These are phyloP conservation scores for Drosophila albomicans DNA, from an alignment of 1,140 invertebrate genomes.

Conservation along the genomic window DNA sequence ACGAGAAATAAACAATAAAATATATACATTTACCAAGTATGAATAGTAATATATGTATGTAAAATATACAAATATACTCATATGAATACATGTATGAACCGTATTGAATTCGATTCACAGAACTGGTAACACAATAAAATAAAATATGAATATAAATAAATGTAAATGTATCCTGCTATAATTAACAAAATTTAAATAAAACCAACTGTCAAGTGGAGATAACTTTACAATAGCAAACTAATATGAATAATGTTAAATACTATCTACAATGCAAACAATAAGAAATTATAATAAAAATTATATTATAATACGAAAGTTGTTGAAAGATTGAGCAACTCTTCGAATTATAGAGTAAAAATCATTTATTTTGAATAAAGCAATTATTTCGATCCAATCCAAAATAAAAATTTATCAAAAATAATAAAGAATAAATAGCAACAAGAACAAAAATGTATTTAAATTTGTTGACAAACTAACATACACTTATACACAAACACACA, in stretches of 20 bases:
- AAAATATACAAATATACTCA: constrained; percentile 54
- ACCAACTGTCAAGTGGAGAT: constrained; percentile 44
- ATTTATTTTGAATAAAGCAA: constrained; percentile 50
- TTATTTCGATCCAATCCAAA: constrained; percentile 50
- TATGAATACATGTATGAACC: constrained; percentile 48
- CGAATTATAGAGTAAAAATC: constrained; percentile 18
- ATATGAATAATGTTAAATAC: constrained; percentile 36
- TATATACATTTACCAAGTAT: constrained; percentile 23
- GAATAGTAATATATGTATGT: constrained; percentile 44
- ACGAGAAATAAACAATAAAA: constrained; percentile 24
- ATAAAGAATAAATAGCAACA: constrained; percentile 42
- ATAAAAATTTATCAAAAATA: constrained; percentile 24
- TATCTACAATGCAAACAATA: constrained; percentile 28
- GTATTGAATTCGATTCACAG: constrained; percentile 74
- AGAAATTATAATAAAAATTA: not conserved
- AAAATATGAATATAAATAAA: constrained; percentile 57
- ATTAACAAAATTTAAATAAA: constrained; percentile 81
- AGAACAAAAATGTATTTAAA: constrained; percentile 42
- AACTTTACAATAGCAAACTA: constrained; percentile 47
- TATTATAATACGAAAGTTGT: constrained; percentile 16
- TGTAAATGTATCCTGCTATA: constrained; percentile 68
- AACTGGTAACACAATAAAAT: constrained; percentile 69
- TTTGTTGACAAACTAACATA: constrained; percentile 47
- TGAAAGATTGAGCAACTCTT: constrained; percentile 12
- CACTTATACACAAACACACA: constrained; percentile 18